These are phyloP conservation scores for Mastigias papua DNA, from an alignment of 30 jellyfish, hydroid and myxozoan species.

Conservation along the genomic window DNA sequence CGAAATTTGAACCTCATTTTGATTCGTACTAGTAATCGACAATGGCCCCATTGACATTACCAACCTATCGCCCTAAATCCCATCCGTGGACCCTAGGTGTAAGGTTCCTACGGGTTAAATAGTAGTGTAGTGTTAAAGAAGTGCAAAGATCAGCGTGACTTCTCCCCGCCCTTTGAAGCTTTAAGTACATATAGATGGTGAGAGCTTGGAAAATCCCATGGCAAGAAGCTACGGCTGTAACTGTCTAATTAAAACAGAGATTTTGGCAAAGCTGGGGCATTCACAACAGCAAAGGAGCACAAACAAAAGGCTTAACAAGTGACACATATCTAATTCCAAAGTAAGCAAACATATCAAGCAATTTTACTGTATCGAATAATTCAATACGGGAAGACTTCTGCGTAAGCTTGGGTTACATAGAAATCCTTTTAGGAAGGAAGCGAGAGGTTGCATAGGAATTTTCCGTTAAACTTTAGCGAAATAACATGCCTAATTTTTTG, in stretches of 20 bases:
- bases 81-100: background rate
- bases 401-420: background rate
- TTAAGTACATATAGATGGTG: background rate
- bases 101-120: background rate
- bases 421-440: background rate
- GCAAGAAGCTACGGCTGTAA: background rate
- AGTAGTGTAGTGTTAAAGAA: background rate
- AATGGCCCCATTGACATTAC: conserved; percentile 3
- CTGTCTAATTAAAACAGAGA: background rate
- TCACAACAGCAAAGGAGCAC: background rate
- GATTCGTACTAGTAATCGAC: background rate
- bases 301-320: background rate
- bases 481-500: no score
- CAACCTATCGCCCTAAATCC: background rate
- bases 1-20: background rate
- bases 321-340: conserved; percentile 10
- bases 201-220: background rate
- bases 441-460: background rate
- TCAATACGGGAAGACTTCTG: background rate
- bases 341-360: background rate
- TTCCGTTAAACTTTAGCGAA: background rate
- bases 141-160: background rate
- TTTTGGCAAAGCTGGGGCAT: background rate
- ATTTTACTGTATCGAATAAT: background rate
- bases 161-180: background rate